Evolutionary conservation across 1,140 invertebrate species (phyloP), one percentile per base, ranked within the genome.

Genomic region (Drosophila simulans): DNA sequence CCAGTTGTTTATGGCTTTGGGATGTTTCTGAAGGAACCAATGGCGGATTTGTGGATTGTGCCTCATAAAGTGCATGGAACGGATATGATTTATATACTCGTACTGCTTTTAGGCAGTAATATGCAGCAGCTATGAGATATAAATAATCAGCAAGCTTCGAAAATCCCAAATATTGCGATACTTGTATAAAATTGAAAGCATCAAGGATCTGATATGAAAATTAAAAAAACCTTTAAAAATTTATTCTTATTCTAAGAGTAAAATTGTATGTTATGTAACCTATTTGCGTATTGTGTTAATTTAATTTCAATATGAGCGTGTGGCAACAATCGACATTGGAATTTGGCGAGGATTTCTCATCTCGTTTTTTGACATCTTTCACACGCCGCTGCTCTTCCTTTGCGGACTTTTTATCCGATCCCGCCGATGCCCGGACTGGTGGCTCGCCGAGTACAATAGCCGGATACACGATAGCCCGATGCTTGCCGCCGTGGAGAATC

Each of bases 391-490:
- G 1, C 7, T 12, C 0, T n/a, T 34, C n/a, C 25, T 13, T n/a
- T 0, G 22, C 5, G 5, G 46, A 12, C 8, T 10, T 7, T 3
- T 10, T n/a, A 1, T 34, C 5, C 15, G 25, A 25, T 48, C 46
- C 48, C 13, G 25, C 48, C n/a, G 48, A 15, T 7, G 1, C 3
- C n/a, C 48, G 48, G 8, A 31, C 5, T 1, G 45, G 4, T 8
- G 59, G 70, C 5, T 56, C 8, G 59, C 70, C 65, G 0, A 48
- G 5, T 3, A 80, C 15, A 10, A 27, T 25, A 3, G 81, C 81
- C 5, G 82, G 83, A 68, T 51, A 78, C 0, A 86, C 51, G 3
- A 86, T 71, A 0, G 48, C 22, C 17, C 60, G 60, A 13, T 10
- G 13, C 0, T 15, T 17, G 5, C 15, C 13, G 3, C 22, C 1